Evolutionary conservation across 2,113 vertebrate species (phyloP).

Genomic region (Dicentrarchus labrax): DNA sequence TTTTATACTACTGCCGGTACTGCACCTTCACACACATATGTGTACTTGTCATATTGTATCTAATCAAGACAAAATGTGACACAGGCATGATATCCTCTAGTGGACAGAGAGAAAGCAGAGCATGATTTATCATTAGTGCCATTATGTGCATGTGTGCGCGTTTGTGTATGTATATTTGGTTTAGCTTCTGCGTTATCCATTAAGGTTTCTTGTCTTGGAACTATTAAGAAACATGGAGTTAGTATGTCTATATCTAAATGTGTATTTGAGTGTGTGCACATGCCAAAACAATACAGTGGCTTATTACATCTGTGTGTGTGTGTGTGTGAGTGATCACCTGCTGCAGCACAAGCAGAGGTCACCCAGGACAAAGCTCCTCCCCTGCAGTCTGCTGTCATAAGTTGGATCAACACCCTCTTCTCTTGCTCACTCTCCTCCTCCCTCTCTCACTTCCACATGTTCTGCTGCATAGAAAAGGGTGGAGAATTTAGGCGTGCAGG

Average conservation of each 20-base stretch:
- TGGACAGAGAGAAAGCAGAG: background rate
- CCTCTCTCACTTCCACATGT: slow-evolving; percentile 30
- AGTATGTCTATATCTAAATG: background rate
- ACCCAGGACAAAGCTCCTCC: slow-evolving; percentile 64
- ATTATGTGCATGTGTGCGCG: background rate
- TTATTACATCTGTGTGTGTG: background rate
- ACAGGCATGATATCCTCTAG: no score
- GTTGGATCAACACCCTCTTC: slow-evolving; percentile 50
- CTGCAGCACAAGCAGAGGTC: slow-evolving; percentile 72
- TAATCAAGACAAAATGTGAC: no score
- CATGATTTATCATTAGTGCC: no score
- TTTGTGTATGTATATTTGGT: background rate
- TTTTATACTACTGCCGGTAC: no score
- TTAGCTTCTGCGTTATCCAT: background rate
- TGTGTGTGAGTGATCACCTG: slow-evolving; percentile 56
- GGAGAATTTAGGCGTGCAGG: slow-evolving; percentile 33
- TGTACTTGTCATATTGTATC: no score
- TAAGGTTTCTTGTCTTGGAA: background rate
- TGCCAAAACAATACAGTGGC: background rate
- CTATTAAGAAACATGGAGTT: background rate
- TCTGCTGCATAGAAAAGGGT: slow-evolving; percentile 48
- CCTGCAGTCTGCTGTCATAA: slow-evolving; percentile 72
- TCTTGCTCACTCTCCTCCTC: background rate
- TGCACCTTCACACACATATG: no score
- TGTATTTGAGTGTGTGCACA: background rate